Conservation (phyloP, 2,113 vertebrate genomes). For the Murina feae region DNA sequence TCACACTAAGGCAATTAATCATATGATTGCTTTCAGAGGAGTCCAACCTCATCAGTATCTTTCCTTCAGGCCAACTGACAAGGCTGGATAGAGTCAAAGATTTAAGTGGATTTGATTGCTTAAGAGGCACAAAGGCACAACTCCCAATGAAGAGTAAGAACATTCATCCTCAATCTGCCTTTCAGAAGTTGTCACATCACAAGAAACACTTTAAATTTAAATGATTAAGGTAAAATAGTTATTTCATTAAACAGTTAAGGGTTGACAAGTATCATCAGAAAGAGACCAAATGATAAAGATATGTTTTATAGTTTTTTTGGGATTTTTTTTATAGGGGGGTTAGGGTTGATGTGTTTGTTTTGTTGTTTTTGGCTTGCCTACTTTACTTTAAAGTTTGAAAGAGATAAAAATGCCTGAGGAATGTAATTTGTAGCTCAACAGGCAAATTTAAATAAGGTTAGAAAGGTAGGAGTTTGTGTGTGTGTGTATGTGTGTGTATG, state of each 20-base stretch:
- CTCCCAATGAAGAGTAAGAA: not conserved
- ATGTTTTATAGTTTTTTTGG: not conserved
- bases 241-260: not conserved
- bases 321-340: too few relatives aligned
- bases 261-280: not conserved
- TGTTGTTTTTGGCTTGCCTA: not conserved
- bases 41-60: constrained; percentile 25
- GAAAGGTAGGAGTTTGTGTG: not conserved
- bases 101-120: not conserved
- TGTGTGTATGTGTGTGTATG: not conserved
- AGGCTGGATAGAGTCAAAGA: not conserved
- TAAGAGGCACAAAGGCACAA: not conserved
- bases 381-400: not conserved
- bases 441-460: not conserved
- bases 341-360: not conserved
- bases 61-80: constrained; percentile 50
- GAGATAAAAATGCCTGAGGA: not conserved
- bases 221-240: not conserved
- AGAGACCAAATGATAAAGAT: not conserved
- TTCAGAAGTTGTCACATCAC: not conserved
- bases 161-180: not conserved
- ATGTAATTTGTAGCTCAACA: not conserved
- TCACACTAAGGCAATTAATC: constrained; percentile 62
- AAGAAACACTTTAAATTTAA: not conserved
- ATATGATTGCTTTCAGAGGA: constrained; percentile 42